Evolutionary conservation across 2,113 vertebrate species (phyloP).

Genomic region (Hippocampus zosterae): DNA sequence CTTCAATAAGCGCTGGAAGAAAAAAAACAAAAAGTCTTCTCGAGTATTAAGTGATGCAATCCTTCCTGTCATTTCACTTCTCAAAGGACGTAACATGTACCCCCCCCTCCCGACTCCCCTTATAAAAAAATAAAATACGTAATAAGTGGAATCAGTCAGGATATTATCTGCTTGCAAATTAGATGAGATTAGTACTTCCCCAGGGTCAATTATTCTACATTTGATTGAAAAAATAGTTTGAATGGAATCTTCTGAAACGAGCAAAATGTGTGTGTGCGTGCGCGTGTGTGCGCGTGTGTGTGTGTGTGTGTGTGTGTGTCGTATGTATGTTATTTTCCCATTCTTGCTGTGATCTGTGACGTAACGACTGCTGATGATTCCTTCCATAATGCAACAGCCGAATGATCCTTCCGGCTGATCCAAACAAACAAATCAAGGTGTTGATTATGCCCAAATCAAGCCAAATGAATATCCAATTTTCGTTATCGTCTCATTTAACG

Average conservation of each 20-base stretch:
- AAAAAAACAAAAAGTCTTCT: slow-evolving; percentile 7
- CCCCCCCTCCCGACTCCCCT: background rate
- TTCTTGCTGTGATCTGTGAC: slow-evolving; percentile 29
- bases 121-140: slow-evolving; percentile 2
- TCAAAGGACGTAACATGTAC: slow-evolving; percentile 45
- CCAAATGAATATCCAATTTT: slow-evolving; percentile 32
- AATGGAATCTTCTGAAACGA: slow-evolving; percentile 9
- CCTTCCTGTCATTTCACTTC: slow-evolving; percentile 51
- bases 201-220: slow-evolving; percentile 30
- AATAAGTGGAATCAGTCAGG: slow-evolving; percentile 20
- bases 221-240: slow-evolving; percentile 29
- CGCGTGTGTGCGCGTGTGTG: background rate
- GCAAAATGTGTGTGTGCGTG: background rate
- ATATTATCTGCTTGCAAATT: slow-evolving; percentile 35
- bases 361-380: slow-evolving; percentile 37
- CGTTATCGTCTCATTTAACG: slow-evolving; percentile 32
- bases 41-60: slow-evolving; percentile 49
- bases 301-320: background rate
- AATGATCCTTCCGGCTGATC: slow-evolving; percentile 31
- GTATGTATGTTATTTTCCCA: slow-evolving; percentile 9
- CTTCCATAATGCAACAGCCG: slow-evolving; percentile 33
- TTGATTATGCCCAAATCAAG: slow-evolving; percentile 42
- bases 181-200: slow-evolving; percentile 14
- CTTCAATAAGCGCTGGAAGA: background rate
- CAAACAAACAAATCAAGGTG: slow-evolving; percentile 42